phyloP scores from a whole-genome alignment of 2,888 invertebrate species.

The Fissipunctia ypsillon region DNA sequence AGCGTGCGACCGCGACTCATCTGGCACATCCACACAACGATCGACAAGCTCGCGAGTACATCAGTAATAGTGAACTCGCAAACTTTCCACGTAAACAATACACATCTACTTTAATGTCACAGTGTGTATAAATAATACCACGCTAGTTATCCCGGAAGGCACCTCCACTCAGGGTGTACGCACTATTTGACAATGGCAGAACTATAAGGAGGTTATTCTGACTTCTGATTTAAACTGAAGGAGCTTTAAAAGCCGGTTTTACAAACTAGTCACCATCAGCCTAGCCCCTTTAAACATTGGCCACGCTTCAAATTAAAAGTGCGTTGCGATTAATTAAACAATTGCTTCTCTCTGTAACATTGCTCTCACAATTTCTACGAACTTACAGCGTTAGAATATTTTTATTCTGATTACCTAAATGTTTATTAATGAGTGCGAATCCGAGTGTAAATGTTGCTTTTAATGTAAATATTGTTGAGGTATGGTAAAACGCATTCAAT shows the following conservation, averaged over 20 bases:
- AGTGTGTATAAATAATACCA: slow-evolving; percentile 4
- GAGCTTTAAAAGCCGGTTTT: neutral
- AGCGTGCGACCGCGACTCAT: slow-evolving; percentile 79
- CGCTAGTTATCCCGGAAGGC: neutral
- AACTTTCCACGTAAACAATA: slow-evolving; percentile 66
- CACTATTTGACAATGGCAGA: neutral
- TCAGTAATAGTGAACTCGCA: slow-evolving; percentile 60
- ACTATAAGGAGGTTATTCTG: neutral
- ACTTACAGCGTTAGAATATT: slow-evolving; percentile 41
- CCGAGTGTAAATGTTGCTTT: slow-evolving; percentile 46
- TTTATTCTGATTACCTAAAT: slow-evolving; percentile 57
- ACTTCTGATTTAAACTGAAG: neutral
- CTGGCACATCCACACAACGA: slow-evolving; percentile 71
- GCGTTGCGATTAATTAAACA: neutral
- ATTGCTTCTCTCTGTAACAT: slow-evolving; percentile 3
- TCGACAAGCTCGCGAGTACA: slow-evolving; percentile 66
- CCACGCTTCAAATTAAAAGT: neutral
- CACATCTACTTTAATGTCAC: slow-evolving; percentile 36
- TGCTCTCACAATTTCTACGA: slow-evolving; percentile 38
- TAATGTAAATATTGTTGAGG: slow-evolving; percentile 57
- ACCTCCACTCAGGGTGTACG: neutral
- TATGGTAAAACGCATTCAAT: slow-evolving; percentile 45
- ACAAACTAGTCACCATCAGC: neutral
- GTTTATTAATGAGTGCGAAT: slow-evolving; percentile 57
- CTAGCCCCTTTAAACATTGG: neutral